These are phyloP conservation scores for Pachypanchax playfairii DNA, from an alignment of 2,113 vertebrate species.

Conservation along the genomic window DNA sequence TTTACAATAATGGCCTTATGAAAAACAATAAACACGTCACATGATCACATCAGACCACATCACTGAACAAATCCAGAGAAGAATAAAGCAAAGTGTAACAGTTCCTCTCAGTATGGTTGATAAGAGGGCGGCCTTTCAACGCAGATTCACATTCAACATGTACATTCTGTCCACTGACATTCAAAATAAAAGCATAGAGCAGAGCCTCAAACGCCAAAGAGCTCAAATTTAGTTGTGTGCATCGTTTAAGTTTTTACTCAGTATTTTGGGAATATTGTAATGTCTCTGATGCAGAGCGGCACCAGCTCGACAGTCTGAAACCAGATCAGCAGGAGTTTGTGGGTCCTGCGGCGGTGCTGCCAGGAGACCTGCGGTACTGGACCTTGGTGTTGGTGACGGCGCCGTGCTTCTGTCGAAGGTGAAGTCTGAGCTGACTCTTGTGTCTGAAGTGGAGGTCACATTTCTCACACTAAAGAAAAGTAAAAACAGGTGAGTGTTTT, in stretches of 20 bases:
- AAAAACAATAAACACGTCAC: conserved; percentile 48
- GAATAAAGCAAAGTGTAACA: conserved; percentile 52
- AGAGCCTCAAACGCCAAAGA: conserved; percentile 49
- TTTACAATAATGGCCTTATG: conserved; percentile 53
- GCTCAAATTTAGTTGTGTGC: conserved; percentile 42
- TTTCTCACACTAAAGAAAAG: conserved; percentile 88
- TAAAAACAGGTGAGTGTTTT: background rate
- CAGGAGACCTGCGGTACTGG: conserved; percentile 83
- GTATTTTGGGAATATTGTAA: conserved; percentile 40
- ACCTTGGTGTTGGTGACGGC: conserved; percentile 97
- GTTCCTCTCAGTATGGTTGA: conserved; percentile 29
- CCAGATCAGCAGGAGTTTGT: conserved; percentile 83
- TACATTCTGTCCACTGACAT: conserved; percentile 63
- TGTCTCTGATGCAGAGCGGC: background rate
- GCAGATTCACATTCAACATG: conserved; percentile 58
- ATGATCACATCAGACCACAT: conserved; percentile 24
- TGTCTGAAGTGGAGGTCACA: conserved; percentile 98
- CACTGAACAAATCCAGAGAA: conserved; percentile 13
- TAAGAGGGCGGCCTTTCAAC: conserved; percentile 28
- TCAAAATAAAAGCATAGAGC: conserved; percentile 31
- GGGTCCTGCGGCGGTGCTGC: conserved; percentile 77
- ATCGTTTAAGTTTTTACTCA: conserved; percentile 31
- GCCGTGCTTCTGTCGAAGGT: conserved; percentile 96
- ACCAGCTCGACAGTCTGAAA: background rate
- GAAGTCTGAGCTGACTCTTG: conserved; percentile 97